Percentiles rank a stretch among this genome's conserved stretches.
Evolutionary conservation across 1,140 invertebrate genomes (phyloP).

Genomic region (Pseudobourletiella spinata): DNA sequence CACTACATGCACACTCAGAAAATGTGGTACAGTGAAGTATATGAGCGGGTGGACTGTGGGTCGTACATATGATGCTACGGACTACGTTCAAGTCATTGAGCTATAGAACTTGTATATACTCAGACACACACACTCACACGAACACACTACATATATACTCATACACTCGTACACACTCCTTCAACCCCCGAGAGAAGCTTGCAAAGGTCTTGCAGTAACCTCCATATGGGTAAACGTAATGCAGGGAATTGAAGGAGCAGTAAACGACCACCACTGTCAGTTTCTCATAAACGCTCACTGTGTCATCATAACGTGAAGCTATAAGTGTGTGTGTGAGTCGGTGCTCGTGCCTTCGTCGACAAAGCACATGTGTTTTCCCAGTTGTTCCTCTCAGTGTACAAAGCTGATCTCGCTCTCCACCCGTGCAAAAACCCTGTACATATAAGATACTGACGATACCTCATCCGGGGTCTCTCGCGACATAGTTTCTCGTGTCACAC

Average conservation of each 20-base stretch:
- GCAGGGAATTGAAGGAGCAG: not conserved
- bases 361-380: not conserved
- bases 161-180: too few relatives aligned
- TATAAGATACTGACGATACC: too few relatives aligned
- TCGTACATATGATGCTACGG: too few relatives aligned
- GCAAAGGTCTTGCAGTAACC: not conserved
- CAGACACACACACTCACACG: too few relatives aligned
- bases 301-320: not conserved
- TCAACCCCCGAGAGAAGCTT: not conserved
- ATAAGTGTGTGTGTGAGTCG: not conserved
- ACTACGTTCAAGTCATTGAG: too few relatives aligned
- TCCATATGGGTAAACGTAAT: not conserved
- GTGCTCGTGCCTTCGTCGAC: not conserved
- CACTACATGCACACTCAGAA: too few relatives aligned
- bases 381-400: not conserved
- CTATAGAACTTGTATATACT: too few relatives aligned
- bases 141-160: too few relatives aligned
- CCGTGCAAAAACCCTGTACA: not conserved
- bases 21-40: too few relatives aligned
- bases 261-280: not conserved
- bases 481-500: too few relatives aligned
- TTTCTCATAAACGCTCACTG: slow-evolving; percentile 1
- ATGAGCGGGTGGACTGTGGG: too few relatives aligned
- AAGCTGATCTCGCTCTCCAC: not conserved
- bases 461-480: too few relatives aligned